Evolutionary conservation across 1,140 invertebrate genomes (phyloP).

Genomic region (Achatina immaculata): DNA sequence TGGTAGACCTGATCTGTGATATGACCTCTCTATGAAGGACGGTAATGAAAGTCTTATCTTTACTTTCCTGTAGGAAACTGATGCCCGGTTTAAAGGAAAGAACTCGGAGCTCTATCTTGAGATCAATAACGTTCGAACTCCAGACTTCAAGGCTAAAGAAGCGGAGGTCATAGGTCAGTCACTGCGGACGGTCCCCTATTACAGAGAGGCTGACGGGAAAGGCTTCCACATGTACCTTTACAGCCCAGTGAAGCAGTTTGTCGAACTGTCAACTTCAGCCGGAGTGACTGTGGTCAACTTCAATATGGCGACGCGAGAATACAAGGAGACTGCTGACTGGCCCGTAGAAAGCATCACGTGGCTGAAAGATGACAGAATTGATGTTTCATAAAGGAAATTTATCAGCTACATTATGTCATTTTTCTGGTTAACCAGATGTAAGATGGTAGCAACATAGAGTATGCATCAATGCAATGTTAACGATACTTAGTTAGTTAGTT

Average conservation of each 20-base stretch:
- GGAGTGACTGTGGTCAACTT: slow-evolving; percentile 6
- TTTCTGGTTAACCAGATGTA: too few relatives aligned
- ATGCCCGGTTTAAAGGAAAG: not conserved
- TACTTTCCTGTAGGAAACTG: slow-evolving; percentile 15
- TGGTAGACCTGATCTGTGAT: too few relatives aligned
- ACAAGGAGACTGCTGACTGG: not conserved
- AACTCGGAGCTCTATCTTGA: slow-evolving; percentile 25
- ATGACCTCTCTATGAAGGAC: too few relatives aligned
- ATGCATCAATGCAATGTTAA: too few relatives aligned
- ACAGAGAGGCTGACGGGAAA: not conserved
- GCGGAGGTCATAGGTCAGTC: slow-evolving; percentile 16
- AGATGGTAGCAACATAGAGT: too few relatives aligned
- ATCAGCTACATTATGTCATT: too few relatives aligned
- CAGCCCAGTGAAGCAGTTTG: not conserved
- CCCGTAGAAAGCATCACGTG: slow-evolving; percentile 21
- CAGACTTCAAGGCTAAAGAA: not conserved
- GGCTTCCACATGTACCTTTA: not conserved
- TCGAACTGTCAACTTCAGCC: not conserved
- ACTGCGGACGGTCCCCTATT: slow-evolving; percentile 17
- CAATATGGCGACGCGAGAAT: slow-evolving; percentile 19
- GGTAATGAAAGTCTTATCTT: too few relatives aligned
- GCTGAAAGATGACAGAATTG: slow-evolving; percentile 13
- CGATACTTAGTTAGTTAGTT: too few relatives aligned
- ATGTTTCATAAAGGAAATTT: not conserved
- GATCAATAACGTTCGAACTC: slow-evolving; percentile 18